These are phyloP conservation scores for Scophthalmus maximus DNA, from an alignment of 2,113 vertebrate genomes.

Conservation along the genomic window DNA sequence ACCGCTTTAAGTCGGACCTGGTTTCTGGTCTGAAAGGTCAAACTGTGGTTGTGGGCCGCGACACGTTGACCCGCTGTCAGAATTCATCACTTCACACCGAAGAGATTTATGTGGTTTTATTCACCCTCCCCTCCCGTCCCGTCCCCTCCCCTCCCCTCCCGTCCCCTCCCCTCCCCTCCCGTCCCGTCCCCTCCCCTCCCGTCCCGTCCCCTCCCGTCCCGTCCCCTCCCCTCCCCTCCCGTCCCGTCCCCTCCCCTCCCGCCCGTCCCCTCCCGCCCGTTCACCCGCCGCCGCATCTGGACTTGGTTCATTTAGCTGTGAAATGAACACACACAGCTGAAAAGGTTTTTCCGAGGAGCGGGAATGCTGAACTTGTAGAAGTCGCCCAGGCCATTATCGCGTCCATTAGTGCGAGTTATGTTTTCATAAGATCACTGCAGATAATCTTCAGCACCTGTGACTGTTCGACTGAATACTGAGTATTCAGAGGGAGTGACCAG, in stretches of 20 bases:
- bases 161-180: not conserved
- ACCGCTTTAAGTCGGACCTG: not conserved
- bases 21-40: slow-evolving; percentile 23
- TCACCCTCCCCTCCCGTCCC: not conserved
- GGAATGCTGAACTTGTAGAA: not conserved
- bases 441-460: slow-evolving; percentile 29
- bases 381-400: slow-evolving; percentile 15
- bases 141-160: not conserved
- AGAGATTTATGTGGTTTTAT: slow-evolving; percentile 9
- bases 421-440: slow-evolving; percentile 22
- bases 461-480: slow-evolving; percentile 1
- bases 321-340: slow-evolving; percentile 3
- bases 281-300: slow-evolving; percentile 32
- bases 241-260: no score
- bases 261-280: not conserved
- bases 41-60: slow-evolving; percentile 11
- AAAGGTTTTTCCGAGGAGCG: not conserved
- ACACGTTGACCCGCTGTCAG: slow-evolving; percentile 56
- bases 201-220: no score
- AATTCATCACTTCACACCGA: slow-evolving; percentile 33
- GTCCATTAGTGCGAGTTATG: slow-evolving; percentile 19
- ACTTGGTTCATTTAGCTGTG: slow-evolving; percentile 29
- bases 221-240: no score
- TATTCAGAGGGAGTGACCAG: not conserved
- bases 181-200: no score